These are phyloP conservation scores for Chiloscyllium plagiosum DNA, from an alignment of 2,113 vertebrate genomes.

Conservation along the genomic window DNA sequence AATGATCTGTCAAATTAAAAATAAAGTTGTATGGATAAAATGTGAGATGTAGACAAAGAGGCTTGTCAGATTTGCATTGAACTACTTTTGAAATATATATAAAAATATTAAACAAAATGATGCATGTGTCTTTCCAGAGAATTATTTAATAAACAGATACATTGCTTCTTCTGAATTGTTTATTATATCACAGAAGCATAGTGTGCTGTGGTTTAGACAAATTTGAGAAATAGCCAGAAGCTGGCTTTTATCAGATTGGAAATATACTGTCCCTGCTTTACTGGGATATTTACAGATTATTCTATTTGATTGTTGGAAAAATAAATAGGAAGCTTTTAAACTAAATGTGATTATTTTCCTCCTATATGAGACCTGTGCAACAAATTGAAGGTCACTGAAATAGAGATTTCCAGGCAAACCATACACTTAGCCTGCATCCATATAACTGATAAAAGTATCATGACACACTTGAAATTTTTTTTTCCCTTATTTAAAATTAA, in stretches of 20 bases:
- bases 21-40: neutral
- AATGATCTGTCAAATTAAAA: neutral
- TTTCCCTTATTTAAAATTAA: neutral
- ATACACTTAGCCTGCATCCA: neutral
- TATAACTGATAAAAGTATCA: neutral
- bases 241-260: neutral
- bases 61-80: neutral
- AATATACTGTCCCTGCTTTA: neutral
- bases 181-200: neutral
- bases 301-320: neutral
- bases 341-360: constrained; percentile 22
- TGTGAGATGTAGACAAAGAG: neutral
- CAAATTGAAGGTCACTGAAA: neutral
- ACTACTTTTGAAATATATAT: neutral
- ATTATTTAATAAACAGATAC: neutral
- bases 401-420: neutral
- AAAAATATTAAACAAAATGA: neutral
- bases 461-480: too few species aligned
- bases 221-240: neutral
- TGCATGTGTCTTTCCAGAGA: neutral
- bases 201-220: neutral
- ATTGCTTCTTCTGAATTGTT: neutral
- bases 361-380: neutral
- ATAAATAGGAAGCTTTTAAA: constrained; percentile 30
- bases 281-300: neutral